Evolutionary conservation across 2,113 vertebrate species (phyloP).

Genomic region (Podarcis cretensis): DNA sequence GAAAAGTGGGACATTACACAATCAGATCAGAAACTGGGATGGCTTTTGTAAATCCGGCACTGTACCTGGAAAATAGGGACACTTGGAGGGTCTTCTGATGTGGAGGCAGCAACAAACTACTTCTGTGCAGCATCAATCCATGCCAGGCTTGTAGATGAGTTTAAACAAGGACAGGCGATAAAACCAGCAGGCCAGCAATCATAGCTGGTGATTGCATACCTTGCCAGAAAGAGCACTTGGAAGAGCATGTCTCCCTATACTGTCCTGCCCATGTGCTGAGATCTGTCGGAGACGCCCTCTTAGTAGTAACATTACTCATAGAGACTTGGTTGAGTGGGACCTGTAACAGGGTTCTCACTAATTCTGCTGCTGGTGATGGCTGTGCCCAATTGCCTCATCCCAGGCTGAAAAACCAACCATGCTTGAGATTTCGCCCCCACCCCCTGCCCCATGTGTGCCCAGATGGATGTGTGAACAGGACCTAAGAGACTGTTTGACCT

Average conservation of each 20-base stretch:
- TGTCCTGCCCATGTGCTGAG: no score
- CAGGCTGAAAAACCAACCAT: neutral
- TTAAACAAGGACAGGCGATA: neutral
- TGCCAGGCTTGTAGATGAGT: neutral
- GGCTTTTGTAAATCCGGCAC: no score
- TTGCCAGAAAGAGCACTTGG: neutral
- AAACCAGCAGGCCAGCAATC: no score
- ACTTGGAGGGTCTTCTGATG: no score
- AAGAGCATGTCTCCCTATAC: no score
- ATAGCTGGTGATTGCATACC: neutral
- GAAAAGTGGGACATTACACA: no score
- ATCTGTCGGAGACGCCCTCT: no score
- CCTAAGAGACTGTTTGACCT: slow-evolving; percentile 50
- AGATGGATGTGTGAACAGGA: neutral
- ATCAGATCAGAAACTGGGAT: no score
- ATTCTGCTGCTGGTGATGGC: neutral
- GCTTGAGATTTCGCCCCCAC: neutral
- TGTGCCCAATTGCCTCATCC: neutral
- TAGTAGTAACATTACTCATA: no score
- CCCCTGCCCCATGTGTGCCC: neutral
- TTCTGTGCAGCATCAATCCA: neutral
- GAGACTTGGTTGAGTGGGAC: no score
- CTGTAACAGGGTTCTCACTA: no score
- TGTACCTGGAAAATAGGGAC: no score
- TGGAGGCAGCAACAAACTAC: neutral